Evolutionary conservation across 2,113 vertebrate genomes (phyloP), one percentile per base, ranked within the genome.

Genomic region (Oryzias melastigma): DNA sequence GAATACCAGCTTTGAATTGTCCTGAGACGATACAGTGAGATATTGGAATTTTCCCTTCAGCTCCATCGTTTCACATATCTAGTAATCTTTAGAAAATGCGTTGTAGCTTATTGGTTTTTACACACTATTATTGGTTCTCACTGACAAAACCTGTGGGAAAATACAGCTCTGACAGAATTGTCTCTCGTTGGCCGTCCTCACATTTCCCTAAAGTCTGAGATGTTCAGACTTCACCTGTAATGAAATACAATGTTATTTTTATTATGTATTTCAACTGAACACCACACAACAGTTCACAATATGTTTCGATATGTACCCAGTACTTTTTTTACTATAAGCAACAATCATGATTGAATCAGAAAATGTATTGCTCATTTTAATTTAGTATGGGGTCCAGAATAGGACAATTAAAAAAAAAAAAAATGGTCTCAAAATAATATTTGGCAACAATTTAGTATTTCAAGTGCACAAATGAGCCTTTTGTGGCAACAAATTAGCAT

Each of bases 81-180:
- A 47, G 17, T 19, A 47, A 52, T 45, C 59, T 58, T 51, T 71
- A 56, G 48, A 65, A 63, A 57, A 19, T 22, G 22, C 56, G 61
- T 42, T 64, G 64, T 14, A 60, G 44, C n/a, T 52, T 18, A 47
- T 47, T 47, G 50, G 47, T 70, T 70, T 47, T 67, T 43, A 64
- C 22, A 58, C 27, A 29, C 29, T 1, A 35, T 47, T 18, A 47
- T 47, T 47, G 50, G 47, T 70, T 70, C 51, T 67, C 40, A 61
- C 22, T 54, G 51, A 71, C 25, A 18, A 61, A 61, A 64, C 51
- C 54, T 27, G 24, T 41, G 18, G 18, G 42, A 68, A 71, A 35
- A 63, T 35, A 29, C 56, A 27, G 17, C 24, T 44, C 13, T 55
- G n/a, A 60, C 25, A 5, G 41, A 17, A 18, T n/a, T n/a, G 8